These are phyloP conservation scores for Hypsopygia costalis DNA, from an alignment of 2,888 invertebrate genomes.

Conservation along the genomic window DNA sequence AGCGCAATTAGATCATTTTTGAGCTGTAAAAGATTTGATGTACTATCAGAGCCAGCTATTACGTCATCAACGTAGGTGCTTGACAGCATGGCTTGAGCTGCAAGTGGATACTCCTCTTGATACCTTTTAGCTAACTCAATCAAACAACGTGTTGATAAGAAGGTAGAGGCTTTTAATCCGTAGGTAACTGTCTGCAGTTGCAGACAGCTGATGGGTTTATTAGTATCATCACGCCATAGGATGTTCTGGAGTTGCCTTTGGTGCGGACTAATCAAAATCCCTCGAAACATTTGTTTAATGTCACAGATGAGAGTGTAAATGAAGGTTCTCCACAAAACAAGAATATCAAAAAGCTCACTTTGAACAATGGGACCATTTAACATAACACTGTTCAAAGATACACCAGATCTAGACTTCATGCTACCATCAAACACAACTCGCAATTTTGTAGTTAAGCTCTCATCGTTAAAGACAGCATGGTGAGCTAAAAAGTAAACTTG, in stretches of 20 bases:
- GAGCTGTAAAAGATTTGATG: neutral
- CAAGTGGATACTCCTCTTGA: slow-evolving; percentile 9
- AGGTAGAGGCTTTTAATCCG: slow-evolving; percentile 14
- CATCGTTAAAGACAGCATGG: slow-evolving; percentile 23
- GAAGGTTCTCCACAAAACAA: slow-evolving; percentile 21
- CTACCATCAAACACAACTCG: slow-evolving; percentile 27
- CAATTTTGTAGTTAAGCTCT: slow-evolving; percentile 22
- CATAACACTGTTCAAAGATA: slow-evolving; percentile 19
- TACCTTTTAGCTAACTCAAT: slow-evolving; percentile 11
- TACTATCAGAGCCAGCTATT: neutral
- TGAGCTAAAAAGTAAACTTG: slow-evolving; percentile 25
- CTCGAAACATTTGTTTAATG: slow-evolving; percentile 20
- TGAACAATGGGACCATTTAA: slow-evolving; percentile 19
- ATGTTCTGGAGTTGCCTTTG: slow-evolving; percentile 13
- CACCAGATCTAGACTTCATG: slow-evolving; percentile 5
- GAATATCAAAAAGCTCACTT: slow-evolving; percentile 18
- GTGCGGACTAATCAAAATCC: neutral
- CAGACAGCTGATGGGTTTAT: slow-evolving; percentile 11
- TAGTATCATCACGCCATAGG: slow-evolving; percentile 13
- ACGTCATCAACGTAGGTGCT: slow-evolving; percentile 13
- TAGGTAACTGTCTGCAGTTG: slow-evolving; percentile 17
- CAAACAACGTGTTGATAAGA: slow-evolving; percentile 13
- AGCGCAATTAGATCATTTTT: neutral
- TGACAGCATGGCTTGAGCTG: neutral
- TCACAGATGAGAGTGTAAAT: slow-evolving; percentile 18